These are phyloP conservation scores for Bombyx huttoni DNA, from an alignment of 2,888 invertebrate species.

Conservation along the genomic window DNA sequence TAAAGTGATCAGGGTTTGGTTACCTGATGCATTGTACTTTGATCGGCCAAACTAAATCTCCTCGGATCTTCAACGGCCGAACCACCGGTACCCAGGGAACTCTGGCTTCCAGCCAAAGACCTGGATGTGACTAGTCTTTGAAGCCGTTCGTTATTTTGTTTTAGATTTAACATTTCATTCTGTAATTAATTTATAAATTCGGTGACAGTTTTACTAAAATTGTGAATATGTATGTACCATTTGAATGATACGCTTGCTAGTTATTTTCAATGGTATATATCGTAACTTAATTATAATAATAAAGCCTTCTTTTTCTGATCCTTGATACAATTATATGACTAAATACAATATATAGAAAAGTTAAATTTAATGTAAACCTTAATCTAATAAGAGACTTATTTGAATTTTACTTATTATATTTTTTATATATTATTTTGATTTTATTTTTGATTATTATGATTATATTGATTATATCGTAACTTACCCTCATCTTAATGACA, in stretches of 20 bases:
- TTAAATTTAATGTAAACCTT: too few relatives aligned
- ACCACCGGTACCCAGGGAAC: conserved; percentile 67
- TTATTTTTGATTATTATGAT: not conserved
- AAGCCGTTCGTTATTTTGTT: conserved; percentile 95
- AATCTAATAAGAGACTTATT: too few relatives aligned
- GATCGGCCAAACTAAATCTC: conserved; percentile 74
- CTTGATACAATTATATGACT: too few relatives aligned
- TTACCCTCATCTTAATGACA: conserved; percentile 95
- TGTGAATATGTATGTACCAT: too few relatives aligned
- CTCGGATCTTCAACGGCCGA: conserved; percentile 69
- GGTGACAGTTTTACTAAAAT: too few relatives aligned
- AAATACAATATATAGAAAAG: too few relatives aligned
- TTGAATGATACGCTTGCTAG: too few relatives aligned
- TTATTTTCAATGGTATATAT: too few relatives aligned
- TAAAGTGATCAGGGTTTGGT: not conserved
- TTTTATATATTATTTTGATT: too few relatives aligned
- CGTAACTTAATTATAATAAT: too few relatives aligned
- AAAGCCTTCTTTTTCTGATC: too few relatives aligned
- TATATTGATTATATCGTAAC: conserved; percentile 15
- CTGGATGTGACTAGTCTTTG: conserved; percentile 86
- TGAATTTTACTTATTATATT: too few relatives aligned
- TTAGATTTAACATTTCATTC: conserved; percentile 96
- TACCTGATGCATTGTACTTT: conserved; percentile 63
- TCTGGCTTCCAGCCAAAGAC: conserved; percentile 75
- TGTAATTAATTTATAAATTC: conserved; percentile 39